phyloP scores from a whole-genome alignment of 2,797 vertebrate genomes.

The Pitangus sulphuratus region DNA sequence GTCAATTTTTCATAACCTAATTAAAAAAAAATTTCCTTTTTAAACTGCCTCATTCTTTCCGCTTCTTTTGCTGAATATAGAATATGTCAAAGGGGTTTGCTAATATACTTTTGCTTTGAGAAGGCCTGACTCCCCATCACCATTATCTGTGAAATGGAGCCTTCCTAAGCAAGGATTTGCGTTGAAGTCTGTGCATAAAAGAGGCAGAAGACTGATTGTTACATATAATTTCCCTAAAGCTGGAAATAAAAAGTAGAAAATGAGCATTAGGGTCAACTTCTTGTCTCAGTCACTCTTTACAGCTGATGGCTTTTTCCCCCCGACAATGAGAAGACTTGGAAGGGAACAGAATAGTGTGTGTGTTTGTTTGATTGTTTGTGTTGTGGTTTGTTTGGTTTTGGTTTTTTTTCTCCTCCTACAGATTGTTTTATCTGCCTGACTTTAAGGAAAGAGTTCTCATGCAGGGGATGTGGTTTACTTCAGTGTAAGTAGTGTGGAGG shows the following conservation, averaged over 20 bases:
- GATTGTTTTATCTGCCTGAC: neutral
- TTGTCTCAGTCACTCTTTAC: neutral
- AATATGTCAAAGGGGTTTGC: slow-evolving; percentile 2
- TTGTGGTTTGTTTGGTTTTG: too few species aligned
- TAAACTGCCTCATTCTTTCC: neutral
- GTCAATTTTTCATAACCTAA: neutral
- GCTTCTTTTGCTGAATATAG: neutral
- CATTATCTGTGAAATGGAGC: neutral
- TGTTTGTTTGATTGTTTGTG: neutral
- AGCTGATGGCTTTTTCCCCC: neutral
- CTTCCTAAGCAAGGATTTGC: neutral
- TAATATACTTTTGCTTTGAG: slow-evolving; percentile 4
- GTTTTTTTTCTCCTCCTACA: neutral
- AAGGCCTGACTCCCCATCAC: neutral
- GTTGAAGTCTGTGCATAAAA: neutral
- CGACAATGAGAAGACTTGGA: neutral
- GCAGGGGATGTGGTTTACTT: neutral
- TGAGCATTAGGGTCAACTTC: neutral
- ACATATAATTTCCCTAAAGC: neutral
- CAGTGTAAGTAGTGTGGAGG: neutral
- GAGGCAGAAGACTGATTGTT: neutral
- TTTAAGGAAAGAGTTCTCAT: neutral
- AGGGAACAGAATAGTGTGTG: neutral
- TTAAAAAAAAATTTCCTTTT: neutral
- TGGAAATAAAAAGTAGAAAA: neutral